These are phyloP conservation scores for Gallinago media DNA, from an alignment of 2,113 vertebrate genomes.

Conservation along the genomic window DNA sequence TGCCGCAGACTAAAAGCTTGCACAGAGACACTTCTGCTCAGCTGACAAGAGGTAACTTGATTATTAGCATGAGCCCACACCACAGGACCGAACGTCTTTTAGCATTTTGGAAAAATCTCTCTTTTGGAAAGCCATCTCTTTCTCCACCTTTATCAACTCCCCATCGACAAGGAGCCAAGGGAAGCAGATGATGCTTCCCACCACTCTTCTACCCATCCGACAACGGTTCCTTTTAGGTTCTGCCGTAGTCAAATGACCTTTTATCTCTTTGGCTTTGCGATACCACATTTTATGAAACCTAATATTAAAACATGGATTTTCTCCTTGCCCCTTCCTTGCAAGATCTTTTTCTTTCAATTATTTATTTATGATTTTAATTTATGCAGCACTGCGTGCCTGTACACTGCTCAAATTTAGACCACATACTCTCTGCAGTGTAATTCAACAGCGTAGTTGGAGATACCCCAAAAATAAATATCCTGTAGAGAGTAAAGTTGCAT, in stretches of 20 bases:
- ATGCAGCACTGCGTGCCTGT: background rate
- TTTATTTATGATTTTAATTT: background rate
- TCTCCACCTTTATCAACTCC: background rate
- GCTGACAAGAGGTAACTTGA: background rate
- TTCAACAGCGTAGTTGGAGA: background rate
- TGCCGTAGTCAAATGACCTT: background rate
- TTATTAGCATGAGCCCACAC: fast-evolving
- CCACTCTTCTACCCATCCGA: background rate
- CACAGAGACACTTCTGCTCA: background rate
- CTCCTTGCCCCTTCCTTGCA: background rate
- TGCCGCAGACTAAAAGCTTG: background rate
- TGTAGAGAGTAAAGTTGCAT: background rate
- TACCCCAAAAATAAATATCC: background rate
- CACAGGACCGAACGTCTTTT: background rate
- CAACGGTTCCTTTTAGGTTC: background rate
- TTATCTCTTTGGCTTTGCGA: background rate
- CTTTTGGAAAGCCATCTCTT: background rate
- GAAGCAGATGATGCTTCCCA: background rate
- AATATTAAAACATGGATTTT: background rate
- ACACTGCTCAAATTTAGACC: background rate
- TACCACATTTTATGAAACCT: background rate
- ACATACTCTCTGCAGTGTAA: background rate
- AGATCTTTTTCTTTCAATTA: background rate
- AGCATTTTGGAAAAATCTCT: background rate
- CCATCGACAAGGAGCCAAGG: background rate